phyloP scores from a whole-genome alignment of 1,140 invertebrate genomes.

The Mesaphorura yosii region DNA sequence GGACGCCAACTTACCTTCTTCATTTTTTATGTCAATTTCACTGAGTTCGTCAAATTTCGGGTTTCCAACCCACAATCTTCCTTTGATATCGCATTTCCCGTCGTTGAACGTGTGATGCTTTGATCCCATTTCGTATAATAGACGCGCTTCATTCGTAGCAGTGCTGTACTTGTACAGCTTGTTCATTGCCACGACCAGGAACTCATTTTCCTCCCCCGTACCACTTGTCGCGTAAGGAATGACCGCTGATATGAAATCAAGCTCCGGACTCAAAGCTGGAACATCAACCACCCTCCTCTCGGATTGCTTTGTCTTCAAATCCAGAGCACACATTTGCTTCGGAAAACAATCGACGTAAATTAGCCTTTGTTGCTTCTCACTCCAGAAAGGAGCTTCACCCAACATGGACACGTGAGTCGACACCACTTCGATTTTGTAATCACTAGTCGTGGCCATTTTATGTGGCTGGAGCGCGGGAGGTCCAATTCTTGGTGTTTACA shows the following conservation, averaged over 20 bases:
- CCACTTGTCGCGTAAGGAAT: too few species aligned
- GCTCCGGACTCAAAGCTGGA: too few species aligned
- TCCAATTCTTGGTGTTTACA: too few species aligned
- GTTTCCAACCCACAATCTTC: neutral
- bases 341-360: neutral
- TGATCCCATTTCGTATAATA: neutral
- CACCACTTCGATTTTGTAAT: neutral
- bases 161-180: neutral
- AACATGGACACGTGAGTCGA: neutral
- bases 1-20: neutral
- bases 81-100: neutral
- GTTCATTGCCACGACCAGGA: neutral
- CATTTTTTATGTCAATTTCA: neutral
- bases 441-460: too few species aligned
- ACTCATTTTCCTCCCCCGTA: neutral
- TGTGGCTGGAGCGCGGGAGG: too few species aligned
- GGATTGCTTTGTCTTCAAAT: neutral
- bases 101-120: neutral
- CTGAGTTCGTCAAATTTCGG: neutral
- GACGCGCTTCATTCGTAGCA: neutral
- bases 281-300: neutral
- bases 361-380: neutral
- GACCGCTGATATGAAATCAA: neutral
- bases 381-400: neutral
- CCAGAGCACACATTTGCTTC: neutral